Evolutionary conservation across 2,888 invertebrate species (phyloP).

Genomic region (Agrochola lychnidis): DNA sequence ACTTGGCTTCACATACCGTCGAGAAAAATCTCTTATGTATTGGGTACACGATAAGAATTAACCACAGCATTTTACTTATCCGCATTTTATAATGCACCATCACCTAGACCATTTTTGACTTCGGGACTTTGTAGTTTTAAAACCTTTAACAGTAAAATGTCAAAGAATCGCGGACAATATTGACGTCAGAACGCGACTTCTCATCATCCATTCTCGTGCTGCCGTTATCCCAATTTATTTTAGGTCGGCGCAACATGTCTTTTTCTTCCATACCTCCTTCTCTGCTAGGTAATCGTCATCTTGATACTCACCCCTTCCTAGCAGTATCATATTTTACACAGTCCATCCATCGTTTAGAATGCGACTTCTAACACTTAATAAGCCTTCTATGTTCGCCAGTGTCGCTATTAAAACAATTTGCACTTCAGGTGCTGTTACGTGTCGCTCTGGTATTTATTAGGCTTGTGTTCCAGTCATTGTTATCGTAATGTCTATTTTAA

Average conservation of each 20-base stretch:
- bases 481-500: slow-evolving; percentile 61
- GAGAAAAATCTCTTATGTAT: background rate
- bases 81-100: background rate
- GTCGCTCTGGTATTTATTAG: slow-evolving; percentile 60
- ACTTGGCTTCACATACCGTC: no score
- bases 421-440: slow-evolving; percentile 51
- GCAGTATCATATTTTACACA: background rate
- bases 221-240: background rate
- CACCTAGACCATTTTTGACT: no score
- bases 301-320: background rate
- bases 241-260: background rate
- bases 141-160: background rate
- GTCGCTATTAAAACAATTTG: slow-evolving; percentile 67
- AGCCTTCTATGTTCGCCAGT: slow-evolving; percentile 18
- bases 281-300: background rate
- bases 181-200: background rate
- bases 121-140: no score
- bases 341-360: background rate
- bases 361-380: slow-evolving; percentile 9
- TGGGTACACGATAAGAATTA: background rate
- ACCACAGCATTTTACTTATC: background rate
- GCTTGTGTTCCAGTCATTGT: slow-evolving; percentile 55
- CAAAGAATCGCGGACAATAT: background rate
- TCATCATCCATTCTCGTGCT: background rate
- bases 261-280: background rate